Percentiles rank a stretch among this genome's conserved stretches.
Evolutionary conservation across 2,888 invertebrate genomes (phyloP).

Genomic region (Unio pictorum): DNA sequence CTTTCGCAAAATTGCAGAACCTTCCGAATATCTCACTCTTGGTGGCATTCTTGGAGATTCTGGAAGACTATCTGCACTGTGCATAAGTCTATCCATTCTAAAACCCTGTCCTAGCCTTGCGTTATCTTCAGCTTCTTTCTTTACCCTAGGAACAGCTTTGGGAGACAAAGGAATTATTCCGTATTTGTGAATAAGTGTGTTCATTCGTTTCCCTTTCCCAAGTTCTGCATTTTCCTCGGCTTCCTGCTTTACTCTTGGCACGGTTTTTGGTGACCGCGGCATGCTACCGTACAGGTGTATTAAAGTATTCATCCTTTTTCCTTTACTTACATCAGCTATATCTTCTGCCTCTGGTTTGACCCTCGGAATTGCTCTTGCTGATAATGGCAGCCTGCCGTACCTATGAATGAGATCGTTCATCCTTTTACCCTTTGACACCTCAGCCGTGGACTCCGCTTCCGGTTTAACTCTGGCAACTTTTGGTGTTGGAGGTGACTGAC

Average conservation of each 20-base stretch:
- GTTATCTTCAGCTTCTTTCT: constrained; percentile 44
- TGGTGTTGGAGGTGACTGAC: constrained; percentile 34
- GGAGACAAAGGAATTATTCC: constrained; percentile 29
- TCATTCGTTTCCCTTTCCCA: constrained; percentile 51
- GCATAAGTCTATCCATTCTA: constrained; percentile 48
- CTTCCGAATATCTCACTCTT: constrained; percentile 46
- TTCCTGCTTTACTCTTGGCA: constrained; percentile 53
- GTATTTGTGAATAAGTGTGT: constrained; percentile 44
- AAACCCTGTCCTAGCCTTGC: constrained; percentile 45
- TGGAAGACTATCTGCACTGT: constrained; percentile 38
- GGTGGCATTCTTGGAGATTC: constrained; percentile 38
- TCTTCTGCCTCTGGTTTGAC: constrained; percentile 45
- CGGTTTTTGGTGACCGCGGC: constrained; percentile 37
- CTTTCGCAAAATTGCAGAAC: constrained; percentile 38
- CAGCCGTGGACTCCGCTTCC: constrained; percentile 51
- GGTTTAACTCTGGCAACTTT: constrained; percentile 52
- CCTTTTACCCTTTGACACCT: constrained; percentile 48
- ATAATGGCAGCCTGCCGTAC: constrained; percentile 33
- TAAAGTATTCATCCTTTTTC: constrained; percentile 49
- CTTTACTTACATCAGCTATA: constrained; percentile 44
- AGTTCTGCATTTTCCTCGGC: constrained; percentile 47
- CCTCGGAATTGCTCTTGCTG: constrained; percentile 42
- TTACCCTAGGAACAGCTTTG: constrained; percentile 45
- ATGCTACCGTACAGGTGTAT: constrained; percentile 45
- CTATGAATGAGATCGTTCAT: constrained; percentile 45